Evolutionary conservation across 1,140 invertebrate species (phyloP).

Genomic region (Drosophila lacertosa): DNA sequence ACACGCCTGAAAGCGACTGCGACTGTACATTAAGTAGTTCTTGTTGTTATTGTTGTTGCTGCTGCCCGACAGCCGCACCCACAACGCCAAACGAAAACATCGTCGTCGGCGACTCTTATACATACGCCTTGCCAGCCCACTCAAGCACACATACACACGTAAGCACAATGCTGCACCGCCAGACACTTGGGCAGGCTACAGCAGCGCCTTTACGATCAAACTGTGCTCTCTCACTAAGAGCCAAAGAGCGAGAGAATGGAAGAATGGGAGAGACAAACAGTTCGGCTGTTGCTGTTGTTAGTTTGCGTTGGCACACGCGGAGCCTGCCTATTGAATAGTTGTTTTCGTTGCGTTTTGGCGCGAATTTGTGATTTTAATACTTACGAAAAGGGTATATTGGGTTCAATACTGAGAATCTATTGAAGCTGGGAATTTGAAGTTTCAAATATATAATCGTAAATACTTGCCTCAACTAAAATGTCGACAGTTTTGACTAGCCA

Average conservation of each 20-base stretch:
- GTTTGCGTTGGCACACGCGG: constrained; percentile 46
- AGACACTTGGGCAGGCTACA: constrained; percentile 37
- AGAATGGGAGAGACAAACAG: background rate
- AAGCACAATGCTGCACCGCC: constrained; percentile 9
- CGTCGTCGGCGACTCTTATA: constrained; percentile 62
- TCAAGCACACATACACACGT: constrained; percentile 17
- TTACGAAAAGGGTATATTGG: no score
- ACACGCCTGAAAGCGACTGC: constrained; percentile 63
- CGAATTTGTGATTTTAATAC: constrained; percentile 66
- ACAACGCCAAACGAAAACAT: constrained; percentile 53
- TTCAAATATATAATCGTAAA: no score
- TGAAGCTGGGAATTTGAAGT: no score
- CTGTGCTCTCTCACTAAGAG: constrained; percentile 5
- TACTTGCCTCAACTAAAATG: no score
- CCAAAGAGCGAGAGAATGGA: no score
- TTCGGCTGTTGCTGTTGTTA: constrained; percentile 31
- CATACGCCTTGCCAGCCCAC: constrained; percentile 60
- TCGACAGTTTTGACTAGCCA: no score
- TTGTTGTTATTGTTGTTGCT: constrained; percentile 49
- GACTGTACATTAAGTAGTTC: constrained; percentile 49
- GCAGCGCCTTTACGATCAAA: background rate
- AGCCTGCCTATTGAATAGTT: constrained; percentile 16
- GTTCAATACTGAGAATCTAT: no score
- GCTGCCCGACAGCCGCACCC: constrained; percentile 59
- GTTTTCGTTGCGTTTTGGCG: constrained; percentile 66